Conservation (phyloP, 2,797 vertebrate genomes). For the Cossypha caffra region DNA sequence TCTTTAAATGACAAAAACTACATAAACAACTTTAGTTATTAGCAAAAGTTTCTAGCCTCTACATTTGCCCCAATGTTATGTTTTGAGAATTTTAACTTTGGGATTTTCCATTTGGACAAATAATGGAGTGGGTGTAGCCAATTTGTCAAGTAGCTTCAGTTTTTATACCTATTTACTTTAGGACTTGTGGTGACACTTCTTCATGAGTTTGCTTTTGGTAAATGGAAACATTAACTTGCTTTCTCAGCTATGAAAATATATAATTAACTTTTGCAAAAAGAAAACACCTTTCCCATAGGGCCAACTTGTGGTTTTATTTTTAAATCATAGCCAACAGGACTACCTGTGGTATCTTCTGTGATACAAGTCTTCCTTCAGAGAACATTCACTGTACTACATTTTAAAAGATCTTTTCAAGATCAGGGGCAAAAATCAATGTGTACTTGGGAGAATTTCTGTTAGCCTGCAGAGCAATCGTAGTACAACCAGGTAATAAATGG, state of each 20-base stretch:
- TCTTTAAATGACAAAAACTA: background rate
- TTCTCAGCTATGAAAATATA: background rate
- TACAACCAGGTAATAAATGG: background rate
- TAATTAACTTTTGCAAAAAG: background rate
- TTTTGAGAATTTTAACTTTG: background rate
- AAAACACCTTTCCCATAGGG: background rate
- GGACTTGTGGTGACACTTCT: background rate
- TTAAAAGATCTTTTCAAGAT: background rate
- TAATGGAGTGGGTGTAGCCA: background rate
- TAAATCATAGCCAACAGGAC: background rate
- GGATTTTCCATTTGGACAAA: background rate
- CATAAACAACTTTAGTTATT: background rate
- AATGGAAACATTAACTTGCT: background rate
- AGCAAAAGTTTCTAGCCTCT: background rate
- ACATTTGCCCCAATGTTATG: background rate
- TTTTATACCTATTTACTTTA: background rate
- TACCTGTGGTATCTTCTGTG: background rate
- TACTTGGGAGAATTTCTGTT: background rate
- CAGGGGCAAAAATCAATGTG: background rate
- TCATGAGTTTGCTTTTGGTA: background rate
- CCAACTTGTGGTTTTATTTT: background rate
- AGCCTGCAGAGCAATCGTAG: background rate
- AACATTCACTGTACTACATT: background rate
- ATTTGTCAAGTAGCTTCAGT: background rate
- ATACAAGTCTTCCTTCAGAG: background rate